Percentiles rank a stretch among this genome's conserved stretches.
These are phyloP conservation scores for Festucalex cinctus DNA, from an alignment of 2,113 vertebrate species.

Conservation along the genomic window DNA sequence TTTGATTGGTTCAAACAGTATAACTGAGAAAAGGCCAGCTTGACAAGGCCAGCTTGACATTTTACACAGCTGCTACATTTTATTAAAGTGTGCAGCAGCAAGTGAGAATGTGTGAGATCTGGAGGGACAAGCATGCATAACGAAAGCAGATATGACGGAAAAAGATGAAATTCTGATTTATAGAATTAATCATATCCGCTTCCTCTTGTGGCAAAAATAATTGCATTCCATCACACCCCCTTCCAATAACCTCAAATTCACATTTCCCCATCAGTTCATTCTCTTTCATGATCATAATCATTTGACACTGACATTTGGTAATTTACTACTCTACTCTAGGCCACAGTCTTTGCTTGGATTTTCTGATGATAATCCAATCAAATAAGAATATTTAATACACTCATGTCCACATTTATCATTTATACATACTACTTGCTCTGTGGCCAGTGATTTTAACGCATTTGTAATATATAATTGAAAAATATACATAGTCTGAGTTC, in stretches of 20 bases:
- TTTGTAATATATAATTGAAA: neutral
- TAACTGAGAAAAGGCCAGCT: constrained; percentile 64
- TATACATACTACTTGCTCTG: neutral
- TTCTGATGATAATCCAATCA: neutral
- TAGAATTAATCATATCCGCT: constrained; percentile 14
- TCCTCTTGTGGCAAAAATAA: neutral
- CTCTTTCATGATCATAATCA: neutral
- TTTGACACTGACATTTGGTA: neutral
- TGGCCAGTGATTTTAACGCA: neutral
- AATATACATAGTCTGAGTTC: too few relatives aligned
- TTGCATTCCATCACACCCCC: constrained; percentile 9
- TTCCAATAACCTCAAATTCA: constrained; percentile 20
- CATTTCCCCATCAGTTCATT: neutral
- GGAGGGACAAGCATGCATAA: constrained; percentile 24
- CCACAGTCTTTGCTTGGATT: neutral
- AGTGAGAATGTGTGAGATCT: constrained; percentile 26
- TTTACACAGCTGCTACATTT: constrained; percentile 67
- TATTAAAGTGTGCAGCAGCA: constrained; percentile 30
- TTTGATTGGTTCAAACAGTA: constrained; percentile 57
- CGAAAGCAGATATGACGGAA: constrained; percentile 25
- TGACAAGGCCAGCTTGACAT: constrained; percentile 70
- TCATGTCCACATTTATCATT: neutral
- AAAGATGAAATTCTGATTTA: constrained; percentile 28
- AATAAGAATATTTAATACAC: neutral
- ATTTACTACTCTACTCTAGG: neutral